Percentiles rank a stretch among this genome's conserved stretches.
Evolutionary conservation across 2,113 vertebrate species (phyloP).

Genomic region (Aphelocoma coerulescens): DNA sequence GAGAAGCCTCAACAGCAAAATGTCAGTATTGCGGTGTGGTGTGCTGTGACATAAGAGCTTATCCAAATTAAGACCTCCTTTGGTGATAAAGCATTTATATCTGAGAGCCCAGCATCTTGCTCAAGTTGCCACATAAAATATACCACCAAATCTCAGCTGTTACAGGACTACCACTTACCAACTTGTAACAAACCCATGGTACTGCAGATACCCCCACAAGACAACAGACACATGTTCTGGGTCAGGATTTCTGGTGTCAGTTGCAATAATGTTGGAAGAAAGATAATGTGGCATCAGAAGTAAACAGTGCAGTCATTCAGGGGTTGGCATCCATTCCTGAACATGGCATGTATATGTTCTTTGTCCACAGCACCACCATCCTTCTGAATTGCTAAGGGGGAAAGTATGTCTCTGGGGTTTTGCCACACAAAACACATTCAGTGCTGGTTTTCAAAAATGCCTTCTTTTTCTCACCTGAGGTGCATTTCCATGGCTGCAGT

Average conservation of each 20-base stretch:
- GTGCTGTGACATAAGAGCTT: not conserved
- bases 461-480: not conserved
- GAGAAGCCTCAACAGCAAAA: not conserved
- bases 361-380: not conserved
- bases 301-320: not conserved
- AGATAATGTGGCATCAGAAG: not conserved
- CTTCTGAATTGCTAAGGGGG: not conserved
- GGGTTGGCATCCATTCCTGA: not conserved
- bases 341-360: fast-evolving
- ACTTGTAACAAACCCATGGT: not conserved
- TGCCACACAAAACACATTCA: not conserved
- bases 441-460: not conserved
- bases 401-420: not conserved
- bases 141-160: not conserved
- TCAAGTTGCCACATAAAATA: not conserved
- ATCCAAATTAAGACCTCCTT: not conserved
- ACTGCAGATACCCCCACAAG: not conserved
- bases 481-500: not conserved
- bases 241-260: not conserved
- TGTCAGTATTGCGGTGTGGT: not conserved
- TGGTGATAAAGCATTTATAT: not conserved
- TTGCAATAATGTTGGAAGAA: not conserved
- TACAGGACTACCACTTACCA: not conserved
- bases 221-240: not conserved
- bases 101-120: not conserved